Conservation (phyloP, 1,140 invertebrate species). For the Dendroctonus ponderosae region DNA sequence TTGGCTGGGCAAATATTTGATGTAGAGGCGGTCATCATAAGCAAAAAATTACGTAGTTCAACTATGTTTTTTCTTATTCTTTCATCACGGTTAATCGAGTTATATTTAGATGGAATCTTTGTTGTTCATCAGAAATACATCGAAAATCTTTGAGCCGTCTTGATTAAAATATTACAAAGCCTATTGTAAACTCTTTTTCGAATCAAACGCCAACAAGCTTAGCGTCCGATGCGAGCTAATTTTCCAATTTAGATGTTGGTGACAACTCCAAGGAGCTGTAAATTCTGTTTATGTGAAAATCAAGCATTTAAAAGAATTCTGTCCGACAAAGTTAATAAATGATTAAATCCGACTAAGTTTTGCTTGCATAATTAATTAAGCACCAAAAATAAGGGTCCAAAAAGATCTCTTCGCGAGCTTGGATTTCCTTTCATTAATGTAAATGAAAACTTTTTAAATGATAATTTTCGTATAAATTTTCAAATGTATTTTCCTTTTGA, state of each 20-base stretch:
- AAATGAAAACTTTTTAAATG: constrained; percentile 37
- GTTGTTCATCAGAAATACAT: no score
- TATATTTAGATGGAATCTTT: no score
- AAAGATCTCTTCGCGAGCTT: constrained; percentile 32
- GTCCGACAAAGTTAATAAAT: constrained; percentile 36
- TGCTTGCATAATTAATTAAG: constrained; percentile 38
- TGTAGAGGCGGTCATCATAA: background rate
- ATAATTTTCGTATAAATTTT: constrained; percentile 35
- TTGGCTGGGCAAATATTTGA: constrained; percentile 18
- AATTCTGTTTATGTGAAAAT: constrained; percentile 29
- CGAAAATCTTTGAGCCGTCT: no score
- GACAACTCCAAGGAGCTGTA: background rate
- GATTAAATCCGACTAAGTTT: constrained; percentile 34
- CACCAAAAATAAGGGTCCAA: constrained; percentile 34
- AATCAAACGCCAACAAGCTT: no score
- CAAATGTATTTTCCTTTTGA: constrained; percentile 13
- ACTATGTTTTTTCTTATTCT: no score
- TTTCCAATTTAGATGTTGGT: constrained; percentile 1
- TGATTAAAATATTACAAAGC: no score
- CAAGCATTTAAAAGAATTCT: constrained; percentile 33
- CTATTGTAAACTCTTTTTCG: no score
- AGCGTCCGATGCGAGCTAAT: background rate
- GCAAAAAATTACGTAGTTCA: background rate
- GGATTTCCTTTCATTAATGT: constrained; percentile 37
- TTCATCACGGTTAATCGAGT: no score